A percentile compares a stretch with the other conserved stretches of the same genome.
Conservation (phyloP, 2,797 vertebrate genomes). For the Epinephelus coioides region DNA sequence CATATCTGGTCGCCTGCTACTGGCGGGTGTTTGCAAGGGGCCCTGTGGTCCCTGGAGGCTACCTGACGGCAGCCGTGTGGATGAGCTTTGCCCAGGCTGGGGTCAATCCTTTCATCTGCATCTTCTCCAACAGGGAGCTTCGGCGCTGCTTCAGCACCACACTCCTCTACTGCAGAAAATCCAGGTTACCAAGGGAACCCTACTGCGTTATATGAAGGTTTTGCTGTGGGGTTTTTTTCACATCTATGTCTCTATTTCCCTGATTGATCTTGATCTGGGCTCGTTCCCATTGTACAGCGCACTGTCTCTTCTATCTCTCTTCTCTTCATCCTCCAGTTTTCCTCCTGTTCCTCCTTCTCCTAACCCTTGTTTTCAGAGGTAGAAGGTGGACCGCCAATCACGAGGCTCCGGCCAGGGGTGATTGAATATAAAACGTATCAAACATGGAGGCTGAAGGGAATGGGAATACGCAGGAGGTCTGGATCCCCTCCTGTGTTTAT, state of each 20-base stretch:
- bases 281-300: slow-evolving; percentile 84
- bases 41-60: slow-evolving; percentile 96
- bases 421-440: slow-evolving; percentile 70
- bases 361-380: slow-evolving; percentile 70
- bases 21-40: slow-evolving; percentile 99
- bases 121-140: slow-evolving; percentile 99
- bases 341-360: slow-evolving; percentile 63
- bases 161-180: slow-evolving; percentile 99
- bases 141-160: slow-evolving; percentile 99
- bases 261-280: slow-evolving; percentile 84
- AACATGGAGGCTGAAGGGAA: slow-evolving; percentile 80
- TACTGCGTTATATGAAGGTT: slow-evolving; percentile 99
- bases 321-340: slow-evolving; percentile 76
- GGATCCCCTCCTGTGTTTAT: slow-evolving; percentile 86
- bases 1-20: slow-evolving; percentile 99
- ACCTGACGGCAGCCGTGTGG: slow-evolving; percentile 99
- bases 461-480: slow-evolving; percentile 76
- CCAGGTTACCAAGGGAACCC: slow-evolving; percentile 99
- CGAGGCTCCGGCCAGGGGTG: slow-evolving; percentile 68
- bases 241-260: slow-evolving; percentile 79
- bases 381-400: slow-evolving; percentile 79
- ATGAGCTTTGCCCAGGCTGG: slow-evolving; percentile 99
- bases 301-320: slow-evolving; percentile 73
- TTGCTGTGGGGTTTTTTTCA: slow-evolving; percentile 69
- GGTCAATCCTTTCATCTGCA: slow-evolving; percentile 99